phyloP scores from a whole-genome alignment of 2,113 vertebrate species.

The Pheucticus melanocephalus region DNA sequence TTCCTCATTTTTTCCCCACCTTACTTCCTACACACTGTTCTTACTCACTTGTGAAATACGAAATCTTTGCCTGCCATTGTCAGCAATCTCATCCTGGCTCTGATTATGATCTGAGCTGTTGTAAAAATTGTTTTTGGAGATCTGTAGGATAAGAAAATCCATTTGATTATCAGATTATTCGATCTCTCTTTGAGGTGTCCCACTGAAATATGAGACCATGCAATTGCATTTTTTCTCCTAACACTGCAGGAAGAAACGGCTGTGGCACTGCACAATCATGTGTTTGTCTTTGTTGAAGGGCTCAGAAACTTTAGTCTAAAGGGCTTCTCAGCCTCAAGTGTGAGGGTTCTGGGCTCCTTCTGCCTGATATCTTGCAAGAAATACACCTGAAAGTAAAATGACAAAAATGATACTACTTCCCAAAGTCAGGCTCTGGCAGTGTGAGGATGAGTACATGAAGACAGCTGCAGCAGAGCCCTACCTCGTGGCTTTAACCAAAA shows the following conservation, averaged over 20 bases:
- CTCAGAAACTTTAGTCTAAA: background rate
- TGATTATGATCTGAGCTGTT: background rate
- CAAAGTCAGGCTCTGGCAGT: background rate
- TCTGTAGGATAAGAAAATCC: background rate
- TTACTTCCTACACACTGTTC: background rate
- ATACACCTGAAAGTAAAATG: background rate
- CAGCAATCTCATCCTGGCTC: background rate
- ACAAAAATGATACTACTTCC: background rate
- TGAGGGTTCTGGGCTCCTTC: background rate
- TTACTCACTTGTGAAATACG: background rate
- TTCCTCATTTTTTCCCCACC: background rate
- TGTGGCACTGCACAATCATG: rapidly evolving
- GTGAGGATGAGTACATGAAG: background rate
- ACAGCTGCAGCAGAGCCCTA: background rate
- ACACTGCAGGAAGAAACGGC: too few species aligned
- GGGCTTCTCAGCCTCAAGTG: background rate
- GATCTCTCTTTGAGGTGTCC: background rate
- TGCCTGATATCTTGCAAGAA: background rate
- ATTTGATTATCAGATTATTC: background rate
- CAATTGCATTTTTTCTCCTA: background rate
- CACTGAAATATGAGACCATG: background rate
- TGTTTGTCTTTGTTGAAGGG: background rate
- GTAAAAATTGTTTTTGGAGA: background rate
- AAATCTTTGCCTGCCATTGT: background rate
- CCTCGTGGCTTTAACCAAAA: background rate